Conservation (phyloP, 2,888 invertebrate species). For the Agrochola litura region DNA sequence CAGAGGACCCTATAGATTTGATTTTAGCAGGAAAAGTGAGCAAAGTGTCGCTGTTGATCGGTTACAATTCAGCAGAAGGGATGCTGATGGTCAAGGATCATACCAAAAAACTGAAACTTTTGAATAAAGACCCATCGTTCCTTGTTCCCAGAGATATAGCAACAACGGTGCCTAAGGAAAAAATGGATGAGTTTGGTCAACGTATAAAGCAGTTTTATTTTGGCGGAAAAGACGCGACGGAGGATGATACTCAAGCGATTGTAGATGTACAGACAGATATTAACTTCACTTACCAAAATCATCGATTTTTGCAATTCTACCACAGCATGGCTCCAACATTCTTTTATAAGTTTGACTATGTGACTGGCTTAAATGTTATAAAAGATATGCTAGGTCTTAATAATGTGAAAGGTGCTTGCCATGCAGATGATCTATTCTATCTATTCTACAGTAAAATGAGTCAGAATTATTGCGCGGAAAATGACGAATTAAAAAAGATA, state of each 20-base stretch:
- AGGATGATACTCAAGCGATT: slow-evolving; percentile 67
- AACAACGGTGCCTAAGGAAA: slow-evolving; percentile 64
- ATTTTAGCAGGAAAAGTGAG: slow-evolving; percentile 72
- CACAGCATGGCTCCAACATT: slow-evolving; percentile 69
- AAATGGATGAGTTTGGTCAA: slow-evolving; percentile 72
- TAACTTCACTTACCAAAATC: slow-evolving; percentile 74
- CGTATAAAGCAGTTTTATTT: slow-evolving; percentile 76
- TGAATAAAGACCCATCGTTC: slow-evolving; percentile 73
- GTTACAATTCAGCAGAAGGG: slow-evolving; percentile 80
- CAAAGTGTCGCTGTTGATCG: slow-evolving; percentile 77
- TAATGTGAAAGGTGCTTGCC: slow-evolving; percentile 80
- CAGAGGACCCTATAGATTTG: slow-evolving; percentile 72
- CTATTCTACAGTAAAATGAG: slow-evolving; percentile 80
- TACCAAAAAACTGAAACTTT: slow-evolving; percentile 67
- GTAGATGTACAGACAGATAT: slow-evolving; percentile 74
- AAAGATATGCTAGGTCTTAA: slow-evolving; percentile 69
- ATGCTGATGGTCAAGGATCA: slow-evolving; percentile 70
- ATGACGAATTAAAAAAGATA: slow-evolving; percentile 75
- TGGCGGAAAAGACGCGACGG: slow-evolving; percentile 67
- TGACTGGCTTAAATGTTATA: slow-evolving; percentile 78
- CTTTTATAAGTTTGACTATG: slow-evolving; percentile 78
- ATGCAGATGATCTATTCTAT: slow-evolving; percentile 87
- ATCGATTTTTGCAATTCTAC: slow-evolving; percentile 76
- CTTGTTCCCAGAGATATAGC: slow-evolving; percentile 76
- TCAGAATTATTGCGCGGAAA: slow-evolving; percentile 75